Base-by-base conservation (phyloP, 2,888 invertebrate species). In the Shargacucullia verbasci region DNA sequence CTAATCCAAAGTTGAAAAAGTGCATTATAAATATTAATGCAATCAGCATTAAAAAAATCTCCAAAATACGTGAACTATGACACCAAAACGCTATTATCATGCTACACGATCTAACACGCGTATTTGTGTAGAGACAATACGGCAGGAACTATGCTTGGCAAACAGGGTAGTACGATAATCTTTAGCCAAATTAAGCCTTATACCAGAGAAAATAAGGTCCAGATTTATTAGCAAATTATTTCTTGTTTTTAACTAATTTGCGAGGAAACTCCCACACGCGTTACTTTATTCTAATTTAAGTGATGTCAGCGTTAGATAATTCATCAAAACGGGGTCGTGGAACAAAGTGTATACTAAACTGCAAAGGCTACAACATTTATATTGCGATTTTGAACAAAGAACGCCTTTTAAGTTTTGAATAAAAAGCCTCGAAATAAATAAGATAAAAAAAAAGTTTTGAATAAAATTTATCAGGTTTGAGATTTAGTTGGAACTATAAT, bases 91-190 rank as follows among this genome's bases (percentile, higher is more conserved):
- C 73, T 65, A 70, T 81, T 86, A 89, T 89, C 89, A 66, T 52
- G 61, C 64, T 60, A 66, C 80, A 82, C 79, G 82, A 88, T 89
- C 88, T 78, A 75, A 68, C 70, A 74, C 57, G 76, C 73, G 80
- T 80, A 83, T 85, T 85, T 85, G 82, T 85, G 73, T 75, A 83
- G 83, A 90, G 87, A 92, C 92, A 92, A 92, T 89, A 73, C 70
- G 72, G 80, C 91, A 90, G 92, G 92, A 92, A 90, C 86, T 85
- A 89, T 86, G 92, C 82, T 83, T 68, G 67, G 76, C 75, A 29
- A 7, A 29, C 29, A 63, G 76, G 57, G 40, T 59, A 70, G 41
- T 57, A 56, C 43, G 40, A 56, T 59, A 44, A 56, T 45, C 38
- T 55, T 53, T 25, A 53, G 35, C 54, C 9, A 59, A 71, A 33